Percentiles rank a stretch among this genome's conserved stretches.
Evolutionary conservation across 2,113 vertebrate species (phyloP).

Genomic region (Choloepus hoffmanni): DNA sequence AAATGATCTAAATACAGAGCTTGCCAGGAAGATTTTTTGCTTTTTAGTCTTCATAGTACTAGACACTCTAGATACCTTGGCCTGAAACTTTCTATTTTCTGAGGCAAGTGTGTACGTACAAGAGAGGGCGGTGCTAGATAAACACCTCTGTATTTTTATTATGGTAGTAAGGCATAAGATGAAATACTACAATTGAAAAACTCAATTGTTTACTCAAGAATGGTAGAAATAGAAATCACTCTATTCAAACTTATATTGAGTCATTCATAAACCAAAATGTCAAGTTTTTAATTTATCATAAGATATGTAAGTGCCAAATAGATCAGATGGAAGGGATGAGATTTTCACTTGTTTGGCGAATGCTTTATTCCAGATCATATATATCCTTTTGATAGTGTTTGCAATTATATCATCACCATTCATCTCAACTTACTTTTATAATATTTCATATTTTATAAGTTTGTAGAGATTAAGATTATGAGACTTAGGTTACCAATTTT

Average conservation of each 20-base stretch:
- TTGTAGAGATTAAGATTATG: background rate
- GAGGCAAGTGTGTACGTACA: background rate
- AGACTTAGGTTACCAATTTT: background rate
- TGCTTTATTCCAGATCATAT: background rate
- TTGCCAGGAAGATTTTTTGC: background rate
- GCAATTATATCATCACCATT: background rate
- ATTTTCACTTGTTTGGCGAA: background rate
- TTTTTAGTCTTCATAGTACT: background rate
- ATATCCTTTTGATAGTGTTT: background rate
- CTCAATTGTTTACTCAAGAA: background rate
- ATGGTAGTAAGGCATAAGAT: background rate
- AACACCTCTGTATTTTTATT: background rate
- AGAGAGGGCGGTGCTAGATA: background rate
- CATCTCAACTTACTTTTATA: background rate
- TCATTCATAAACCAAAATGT: background rate
- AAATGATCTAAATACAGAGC: background rate
- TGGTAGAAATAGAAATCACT: background rate
- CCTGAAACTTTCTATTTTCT: constrained; percentile 31
- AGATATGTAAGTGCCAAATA: background rate
- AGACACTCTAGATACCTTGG: background rate
- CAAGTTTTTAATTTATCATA: background rate
- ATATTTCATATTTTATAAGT: background rate
- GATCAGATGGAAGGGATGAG: background rate
- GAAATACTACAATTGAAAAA: background rate
- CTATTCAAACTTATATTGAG: background rate